Evolutionary conservation across 2,888 invertebrate genomes (phyloP).

Genomic region (Metallyticus violacea): DNA sequence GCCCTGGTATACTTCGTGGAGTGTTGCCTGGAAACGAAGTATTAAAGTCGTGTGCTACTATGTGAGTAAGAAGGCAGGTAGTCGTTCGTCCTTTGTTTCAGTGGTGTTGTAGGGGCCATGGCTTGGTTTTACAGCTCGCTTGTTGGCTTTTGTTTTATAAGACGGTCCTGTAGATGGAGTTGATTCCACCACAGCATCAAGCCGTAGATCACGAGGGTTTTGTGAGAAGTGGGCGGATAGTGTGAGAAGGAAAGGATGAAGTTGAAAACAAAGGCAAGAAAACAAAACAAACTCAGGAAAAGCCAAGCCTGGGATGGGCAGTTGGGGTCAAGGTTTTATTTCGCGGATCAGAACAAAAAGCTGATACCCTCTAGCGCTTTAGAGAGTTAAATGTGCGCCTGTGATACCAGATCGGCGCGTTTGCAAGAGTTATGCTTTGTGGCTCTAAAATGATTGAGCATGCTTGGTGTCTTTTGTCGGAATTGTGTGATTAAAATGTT

Average conservation of each 20-base stretch:
- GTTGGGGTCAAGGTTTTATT: background rate
- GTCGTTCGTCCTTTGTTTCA: background rate
- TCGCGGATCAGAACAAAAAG: background rate
- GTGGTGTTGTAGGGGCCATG: no score
- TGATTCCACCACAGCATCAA: background rate
- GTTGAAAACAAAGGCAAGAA: background rate
- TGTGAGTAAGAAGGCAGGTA: background rate
- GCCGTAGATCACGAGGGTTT: background rate
- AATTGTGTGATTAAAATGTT: no score
- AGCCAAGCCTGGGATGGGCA: background rate
- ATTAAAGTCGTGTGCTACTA: no score
- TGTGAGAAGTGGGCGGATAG: background rate
- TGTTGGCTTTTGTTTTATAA: background rate
- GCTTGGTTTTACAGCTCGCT: background rate
- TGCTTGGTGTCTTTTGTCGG: no score
- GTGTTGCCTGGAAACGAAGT: no score
- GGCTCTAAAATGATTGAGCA: no score
- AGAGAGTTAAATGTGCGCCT: background rate
- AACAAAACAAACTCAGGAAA: background rate
- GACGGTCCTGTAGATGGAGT: background rate
- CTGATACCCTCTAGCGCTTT: background rate
- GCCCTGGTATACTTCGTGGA: no score
- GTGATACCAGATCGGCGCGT: background rate
- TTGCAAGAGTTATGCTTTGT: no score
- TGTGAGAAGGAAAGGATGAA: no score